These are phyloP conservation scores for Lithophane ornitopus DNA, from an alignment of 2,888 invertebrate genomes.

Conservation along the genomic window DNA sequence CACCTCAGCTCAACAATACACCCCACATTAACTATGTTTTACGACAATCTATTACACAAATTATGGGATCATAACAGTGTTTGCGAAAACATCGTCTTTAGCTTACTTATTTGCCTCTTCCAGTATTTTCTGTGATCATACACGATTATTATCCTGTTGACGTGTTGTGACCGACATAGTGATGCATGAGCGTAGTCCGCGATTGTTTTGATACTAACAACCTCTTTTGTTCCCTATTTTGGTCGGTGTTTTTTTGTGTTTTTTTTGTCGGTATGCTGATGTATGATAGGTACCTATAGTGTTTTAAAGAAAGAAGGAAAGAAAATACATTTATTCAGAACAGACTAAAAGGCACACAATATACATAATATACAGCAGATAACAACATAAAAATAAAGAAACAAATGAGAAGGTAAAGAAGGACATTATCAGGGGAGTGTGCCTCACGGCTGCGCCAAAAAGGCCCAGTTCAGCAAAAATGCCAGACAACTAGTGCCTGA, in stretches of 20 bases:
- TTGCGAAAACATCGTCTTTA: conserved; percentile 49
- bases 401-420: no score
- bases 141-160: conserved; percentile 79
- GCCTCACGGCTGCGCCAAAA: no score
- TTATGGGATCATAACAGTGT: conserved; percentile 57
- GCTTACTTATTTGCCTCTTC: conserved; percentile 55
- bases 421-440: no score
- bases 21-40: conserved; percentile 48
- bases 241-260: conserved; percentile 40
- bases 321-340: no score
- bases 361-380: no score
- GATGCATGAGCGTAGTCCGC: conserved; percentile 73
- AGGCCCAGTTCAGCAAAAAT: no score
- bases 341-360: no score
- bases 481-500: no score
- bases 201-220: conserved; percentile 69
- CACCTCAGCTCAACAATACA: conserved; percentile 56
- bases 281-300: neutral
- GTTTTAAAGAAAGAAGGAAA: no score
- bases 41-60: conserved; percentile 59
- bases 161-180: conserved; percentile 76
- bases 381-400: no score
- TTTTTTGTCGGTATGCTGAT: conserved; percentile 23
- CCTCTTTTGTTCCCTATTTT: conserved; percentile 57
- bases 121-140: conserved; percentile 54